Base-by-base conservation (phyloP, 2,113 vertebrate genomes). In the Callorhinus ursinus region DNA sequence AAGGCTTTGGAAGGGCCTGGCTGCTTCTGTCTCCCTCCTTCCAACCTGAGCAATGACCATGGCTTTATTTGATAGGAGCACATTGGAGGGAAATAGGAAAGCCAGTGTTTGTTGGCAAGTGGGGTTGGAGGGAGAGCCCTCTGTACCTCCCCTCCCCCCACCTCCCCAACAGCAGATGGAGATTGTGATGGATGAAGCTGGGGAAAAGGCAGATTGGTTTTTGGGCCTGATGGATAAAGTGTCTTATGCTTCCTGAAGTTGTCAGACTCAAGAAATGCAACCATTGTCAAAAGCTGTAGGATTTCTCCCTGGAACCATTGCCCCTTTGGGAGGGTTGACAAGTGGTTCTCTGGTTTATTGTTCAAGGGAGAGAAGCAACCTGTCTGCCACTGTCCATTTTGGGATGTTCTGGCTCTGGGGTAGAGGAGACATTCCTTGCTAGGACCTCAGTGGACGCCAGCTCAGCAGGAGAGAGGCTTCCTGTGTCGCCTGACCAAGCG, bases 181-280 rank as follows among this genome's bases (percentile, higher is more conserved):
- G 49, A 5, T 1, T 36, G 21, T 95, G 98, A 98, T 96, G 76
- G 97, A 97, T 97, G 97, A 72, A 4, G 81, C 28, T 15, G 61
- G 89, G 82, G 90, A 3, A 24, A 88, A 95, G 85, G 93, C 55
- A 98, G 98, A 96, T 97, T 97, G 97, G 69, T 97, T 98, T 97
- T 71, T 72, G 69, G 86, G 36, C 53, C 93, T 98, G 98, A 98
- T 83, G 84, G 97, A 98, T 98, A 89, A 98, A 98, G 97, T 90
- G 94, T 88, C 92, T 97, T 95, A 98, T 92, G 95, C 72, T 93
- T 98, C 95, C 19, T 95, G 97, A 98, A 97, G 95, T 95, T 98
- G 53, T 63, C 31, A 88, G 96, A 82, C 86, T 93, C 93, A 76
- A 80, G 97, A 92, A 97, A 97, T 90, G 88, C 71, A 87, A 36